Evolutionary conservation across 2,888 invertebrate genomes (phyloP), one percentile per base, ranked within the genome.

Genomic region (Ptychoptera albimana): DNA sequence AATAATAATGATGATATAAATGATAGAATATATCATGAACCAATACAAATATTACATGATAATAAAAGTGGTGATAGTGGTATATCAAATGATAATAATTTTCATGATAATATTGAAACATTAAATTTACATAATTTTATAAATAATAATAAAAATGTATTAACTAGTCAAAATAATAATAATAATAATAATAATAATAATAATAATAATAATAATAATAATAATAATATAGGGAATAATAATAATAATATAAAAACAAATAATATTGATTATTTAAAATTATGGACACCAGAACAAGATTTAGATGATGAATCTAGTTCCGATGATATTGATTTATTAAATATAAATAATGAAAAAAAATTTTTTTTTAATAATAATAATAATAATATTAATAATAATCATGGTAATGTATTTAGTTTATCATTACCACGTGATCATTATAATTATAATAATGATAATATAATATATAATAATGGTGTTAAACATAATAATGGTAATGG

Each of bases 201-300:
- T 13, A 43, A n/a, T 23, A 23, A 30, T 14, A 10, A 8, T 8
- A 29, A 43, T 16, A 30, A 41, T n/a, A 42, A 46, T 36, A 15
- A 38, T 38, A 12, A 31, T 29, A 10, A n/a, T 2, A 45, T 37
- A 5, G 42, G 43, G 8, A 36, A 8, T 8, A 2, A 7, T n/a
- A 32, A 11, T 9, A 32, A 32, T n/a, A 32, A 4, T 13, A 43
- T 32, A 29, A 12, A 8, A 48, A 12, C 11, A 30, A 34, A 15
- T 11, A 46, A 41, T 15, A 42, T 45, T 13, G 49, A 52, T 12
- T 51, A 50, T 45, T 48, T 55, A 45, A 58, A 64, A 37, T 68
- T 78, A 0, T 88, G 87, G 88, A 87, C 86, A 0, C 87, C 88
- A 0, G 84, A 87, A 55, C 86, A 87, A 59, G 88, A 88, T 60